Conservation (phyloP, 2,113 vertebrate genomes). For the Oceanites oceanicus region DNA sequence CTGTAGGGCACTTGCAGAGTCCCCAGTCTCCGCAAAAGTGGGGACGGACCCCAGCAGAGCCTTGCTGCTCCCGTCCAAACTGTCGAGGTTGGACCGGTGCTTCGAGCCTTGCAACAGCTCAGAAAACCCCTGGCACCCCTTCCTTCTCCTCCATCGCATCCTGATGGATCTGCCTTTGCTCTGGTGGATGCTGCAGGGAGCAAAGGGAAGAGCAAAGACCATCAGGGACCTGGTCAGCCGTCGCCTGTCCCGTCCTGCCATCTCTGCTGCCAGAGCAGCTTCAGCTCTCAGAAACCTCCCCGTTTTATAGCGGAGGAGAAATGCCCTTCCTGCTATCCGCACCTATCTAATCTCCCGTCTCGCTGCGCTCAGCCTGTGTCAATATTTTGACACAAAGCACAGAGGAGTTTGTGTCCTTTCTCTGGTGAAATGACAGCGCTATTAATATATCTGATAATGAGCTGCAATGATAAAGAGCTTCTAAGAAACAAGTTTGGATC, state of each 20-base stretch:
- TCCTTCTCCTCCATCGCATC: conserved; percentile 67
- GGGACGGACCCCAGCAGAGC: background rate
- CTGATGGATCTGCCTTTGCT: conserved; percentile 64
- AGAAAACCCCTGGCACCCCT: background rate
- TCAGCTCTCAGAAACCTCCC: background rate
- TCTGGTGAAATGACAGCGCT: background rate
- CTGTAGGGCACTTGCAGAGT: background rate
- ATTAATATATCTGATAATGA: background rate
- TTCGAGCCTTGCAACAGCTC: conserved; percentile 46
- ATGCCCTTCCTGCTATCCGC: background rate
- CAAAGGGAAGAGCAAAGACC: background rate
- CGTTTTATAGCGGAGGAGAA: background rate
- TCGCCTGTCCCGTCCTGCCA: background rate
- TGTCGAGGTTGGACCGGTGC: conserved; percentile 5
- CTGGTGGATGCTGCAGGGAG: conserved; percentile 55
- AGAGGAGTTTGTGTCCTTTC: background rate
- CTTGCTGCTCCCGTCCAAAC: conserved; percentile 53
- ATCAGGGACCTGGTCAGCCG: accelerated
- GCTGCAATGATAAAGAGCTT: background rate
- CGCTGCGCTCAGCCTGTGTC: background rate
- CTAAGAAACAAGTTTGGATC: background rate
- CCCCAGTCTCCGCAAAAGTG: background rate
- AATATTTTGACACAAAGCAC: conserved; percentile 1
- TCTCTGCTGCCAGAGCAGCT: background rate
- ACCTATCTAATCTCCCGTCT: background rate